These are phyloP conservation scores for Diplosoma virens DNA, from an alignment of 23 tunicate species.

Conservation along the genomic window DNA sequence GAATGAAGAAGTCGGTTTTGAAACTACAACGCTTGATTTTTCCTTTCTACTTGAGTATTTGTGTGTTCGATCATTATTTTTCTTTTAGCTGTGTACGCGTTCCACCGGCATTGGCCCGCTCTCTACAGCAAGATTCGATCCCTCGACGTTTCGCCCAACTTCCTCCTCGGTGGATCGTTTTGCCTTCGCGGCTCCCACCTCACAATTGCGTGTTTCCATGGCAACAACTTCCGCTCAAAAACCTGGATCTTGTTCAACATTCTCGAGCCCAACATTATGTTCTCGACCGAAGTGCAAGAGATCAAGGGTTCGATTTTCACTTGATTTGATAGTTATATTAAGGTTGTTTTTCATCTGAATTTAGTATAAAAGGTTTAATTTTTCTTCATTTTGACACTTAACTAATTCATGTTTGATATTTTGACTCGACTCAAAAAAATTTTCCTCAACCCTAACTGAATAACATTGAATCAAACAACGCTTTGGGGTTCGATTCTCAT, in stretches of 20 bases:
- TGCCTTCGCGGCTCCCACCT: constrained; percentile 81
- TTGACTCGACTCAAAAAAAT: background rate
- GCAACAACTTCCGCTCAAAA: constrained; percentile 71
- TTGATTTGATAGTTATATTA: background rate
- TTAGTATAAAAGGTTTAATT: no score
- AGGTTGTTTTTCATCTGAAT: background rate
- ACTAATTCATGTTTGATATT: background rate
- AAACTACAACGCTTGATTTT: no score
- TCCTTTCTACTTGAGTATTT: no score
- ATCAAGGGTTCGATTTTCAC: constrained; percentile 49
- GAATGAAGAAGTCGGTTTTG: no score
- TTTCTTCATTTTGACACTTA: background rate
- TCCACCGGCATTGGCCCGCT: constrained; percentile 94
- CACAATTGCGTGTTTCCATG: constrained; percentile 95
- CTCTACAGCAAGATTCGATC: constrained; percentile 57
- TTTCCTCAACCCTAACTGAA: no score
- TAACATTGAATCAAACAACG: no score
- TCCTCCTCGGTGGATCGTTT: constrained; percentile 83
- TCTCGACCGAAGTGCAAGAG: constrained; percentile 92
- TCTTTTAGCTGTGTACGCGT: constrained; percentile 36
- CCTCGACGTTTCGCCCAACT: constrained; percentile 40
- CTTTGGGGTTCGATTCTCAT: no score
- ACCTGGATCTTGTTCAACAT: constrained; percentile 88
- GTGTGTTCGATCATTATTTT: no score
- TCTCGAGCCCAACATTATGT: constrained; percentile 75